A percentile compares a stretch with the other conserved stretches of the same genome.
Conservation (phyloP, 1,140 invertebrate species). For the Dryas iulia region DNA sequence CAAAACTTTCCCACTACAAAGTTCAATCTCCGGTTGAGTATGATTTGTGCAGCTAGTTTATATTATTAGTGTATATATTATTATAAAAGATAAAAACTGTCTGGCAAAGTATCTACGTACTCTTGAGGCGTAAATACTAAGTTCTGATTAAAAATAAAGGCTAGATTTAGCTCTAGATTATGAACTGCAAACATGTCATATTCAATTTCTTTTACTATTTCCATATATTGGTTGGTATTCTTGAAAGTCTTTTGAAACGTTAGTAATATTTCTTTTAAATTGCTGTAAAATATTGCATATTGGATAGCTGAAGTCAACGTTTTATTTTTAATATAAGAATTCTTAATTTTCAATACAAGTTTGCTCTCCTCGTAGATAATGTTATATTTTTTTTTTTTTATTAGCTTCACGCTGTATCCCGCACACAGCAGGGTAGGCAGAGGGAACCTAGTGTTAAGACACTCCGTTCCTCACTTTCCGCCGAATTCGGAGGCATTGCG, state of each 20-base stretch:
- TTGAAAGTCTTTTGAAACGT: background rate
- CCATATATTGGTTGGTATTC: background rate
- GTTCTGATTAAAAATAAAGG: background rate
- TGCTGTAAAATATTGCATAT: background rate
- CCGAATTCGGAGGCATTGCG: too few relatives aligned
- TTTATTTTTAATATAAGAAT: background rate
- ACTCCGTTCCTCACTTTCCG: too few relatives aligned
- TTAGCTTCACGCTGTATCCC: too few relatives aligned
- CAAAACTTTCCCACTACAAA: constrained; percentile 43
- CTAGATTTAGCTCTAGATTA: background rate
- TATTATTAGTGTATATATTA: background rate
- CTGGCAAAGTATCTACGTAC: background rate
- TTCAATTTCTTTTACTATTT: background rate
- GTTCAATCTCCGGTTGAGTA: constrained; percentile 38
- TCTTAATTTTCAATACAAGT: background rate
- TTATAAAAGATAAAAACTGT: background rate
- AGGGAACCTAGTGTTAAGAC: too few relatives aligned
- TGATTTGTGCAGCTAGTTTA: constrained; percentile 24
- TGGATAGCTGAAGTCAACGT: background rate
- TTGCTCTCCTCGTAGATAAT: background rate
- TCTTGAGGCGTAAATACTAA: background rate
- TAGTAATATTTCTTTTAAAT: background rate
- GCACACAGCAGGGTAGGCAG: too few relatives aligned
- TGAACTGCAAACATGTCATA: background rate
- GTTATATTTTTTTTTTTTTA: too few relatives aligned